Conservation (phyloP, 30 jellyfish, hydroid and myxozoan genomes). For the Clytia hemisphaerica region DNA sequence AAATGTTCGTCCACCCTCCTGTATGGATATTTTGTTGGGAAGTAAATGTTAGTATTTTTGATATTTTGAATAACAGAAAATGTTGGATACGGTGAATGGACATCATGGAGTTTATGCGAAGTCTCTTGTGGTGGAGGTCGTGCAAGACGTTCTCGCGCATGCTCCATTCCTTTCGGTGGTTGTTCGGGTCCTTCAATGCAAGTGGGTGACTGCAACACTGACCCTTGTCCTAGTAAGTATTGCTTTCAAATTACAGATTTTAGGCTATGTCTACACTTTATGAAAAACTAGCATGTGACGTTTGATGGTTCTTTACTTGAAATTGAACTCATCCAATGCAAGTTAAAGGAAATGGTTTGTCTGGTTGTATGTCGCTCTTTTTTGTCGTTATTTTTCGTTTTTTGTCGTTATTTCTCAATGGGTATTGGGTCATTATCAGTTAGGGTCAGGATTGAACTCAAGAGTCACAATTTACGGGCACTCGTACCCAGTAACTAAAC, state of each 20-base stretch:
- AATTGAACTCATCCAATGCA: background rate
- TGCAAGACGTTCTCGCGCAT: background rate
- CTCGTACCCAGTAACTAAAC: too few species aligned
- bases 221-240: background rate
- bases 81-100: background rate
- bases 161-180: conserved; percentile 9
- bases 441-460: too few species aligned
- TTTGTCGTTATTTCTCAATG: too few species aligned
- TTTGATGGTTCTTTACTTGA: background rate
- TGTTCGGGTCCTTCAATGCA: background rate
- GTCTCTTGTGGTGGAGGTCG: conserved; percentile 4
- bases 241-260: background rate
- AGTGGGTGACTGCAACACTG: conserved; percentile 3
- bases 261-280: background rate
- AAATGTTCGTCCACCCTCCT: too few species aligned
- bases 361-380: background rate
- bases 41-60: too few species aligned
- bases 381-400: background rate
- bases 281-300: background rate
- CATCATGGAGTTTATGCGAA: conserved; percentile 9
- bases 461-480: too few species aligned
- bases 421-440: too few species aligned
- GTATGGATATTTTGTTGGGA: too few species aligned
- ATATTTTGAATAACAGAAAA: background rate
- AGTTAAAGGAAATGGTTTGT: background rate